Evolutionary conservation across 2,888 invertebrate species (phyloP), one percentile per base, ranked within the genome.

Genomic region (Noctuana brunneofusca): DNA sequence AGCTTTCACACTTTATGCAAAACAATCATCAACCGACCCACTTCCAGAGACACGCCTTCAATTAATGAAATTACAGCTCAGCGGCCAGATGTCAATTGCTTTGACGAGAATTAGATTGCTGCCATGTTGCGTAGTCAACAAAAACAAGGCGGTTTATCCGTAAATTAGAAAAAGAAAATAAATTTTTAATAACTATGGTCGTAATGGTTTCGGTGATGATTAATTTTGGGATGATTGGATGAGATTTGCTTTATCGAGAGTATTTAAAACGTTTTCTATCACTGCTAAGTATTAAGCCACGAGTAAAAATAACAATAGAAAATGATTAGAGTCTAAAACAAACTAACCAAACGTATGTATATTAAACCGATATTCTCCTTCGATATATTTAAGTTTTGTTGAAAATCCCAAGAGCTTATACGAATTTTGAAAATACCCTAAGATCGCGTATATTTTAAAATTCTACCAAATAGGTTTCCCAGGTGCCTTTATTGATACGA

Each of bases 401-500:
- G 24, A 11, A 16, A 12, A 8, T 14, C 55, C 55, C 55, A 27
- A 24, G 27, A 55, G 41, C 12, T 12, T 43, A 27, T 1, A 3
- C 12, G n/a, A 9, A 22, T 22, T 22, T 38, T 50, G 24, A 49
- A 49, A 50, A 11, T 18, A 35, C 16, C 22, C 35, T n/a, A 5
- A 14, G 16, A 16, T 1, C 16, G 6, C 32, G 32, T 32, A 49
- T 58, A 49, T 49, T 56, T 58, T 30, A 49, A 48, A 57, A 48
- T 32, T 27, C 30, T 35, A 22, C 22, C n/a, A 32, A 58, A 38
- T 49, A 24, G 24, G 22, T 16, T 49, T 14, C 24, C 35, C 48
- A 24, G 16, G 22, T 35, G 38, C 49, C 24, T 49, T 49, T 58
- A 58, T 58, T 58, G 58, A 58, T 38, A 49, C 49, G 48, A 58